A percentile compares a stretch with the other conserved stretches of the same genome.
phyloP scores from a whole-genome alignment of 2,797 vertebrate genomes.

The Poecilia gillii region DNA sequence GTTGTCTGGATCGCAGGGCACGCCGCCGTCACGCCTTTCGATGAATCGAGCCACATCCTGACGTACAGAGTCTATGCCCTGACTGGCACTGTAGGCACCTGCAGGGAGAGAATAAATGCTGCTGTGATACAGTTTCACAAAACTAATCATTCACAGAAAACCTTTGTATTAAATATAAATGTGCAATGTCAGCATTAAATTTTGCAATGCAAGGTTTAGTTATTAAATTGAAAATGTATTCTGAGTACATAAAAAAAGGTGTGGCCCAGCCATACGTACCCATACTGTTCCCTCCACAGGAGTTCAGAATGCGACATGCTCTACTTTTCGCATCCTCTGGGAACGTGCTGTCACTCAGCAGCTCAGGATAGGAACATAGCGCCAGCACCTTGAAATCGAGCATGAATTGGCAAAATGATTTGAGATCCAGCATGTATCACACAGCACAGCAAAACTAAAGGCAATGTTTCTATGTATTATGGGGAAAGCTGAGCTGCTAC shows the following conservation, averaged over 20 bases:
- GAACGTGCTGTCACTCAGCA: slow-evolving; percentile 82
- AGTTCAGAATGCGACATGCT: slow-evolving; percentile 84
- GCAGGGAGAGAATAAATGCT: slow-evolving; percentile 17
- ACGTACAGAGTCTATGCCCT: slow-evolving; percentile 86
- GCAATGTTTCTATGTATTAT: background rate
- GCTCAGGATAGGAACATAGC: slow-evolving; percentile 86
- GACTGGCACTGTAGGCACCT: slow-evolving; percentile 91
- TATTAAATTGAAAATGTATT: background rate
- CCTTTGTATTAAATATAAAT: background rate
- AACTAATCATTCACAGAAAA: background rate
- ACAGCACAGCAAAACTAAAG: background rate
- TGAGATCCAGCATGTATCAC: slow-evolving; percentile 9
- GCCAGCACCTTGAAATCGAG: slow-evolving; percentile 84
- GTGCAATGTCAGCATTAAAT: background rate
- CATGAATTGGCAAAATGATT: slow-evolving; percentile 11
- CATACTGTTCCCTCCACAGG: slow-evolving; percentile 86
- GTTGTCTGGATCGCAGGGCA: slow-evolving; percentile 83
- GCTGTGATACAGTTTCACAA: background rate
- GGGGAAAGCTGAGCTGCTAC: slow-evolving; percentile 21
- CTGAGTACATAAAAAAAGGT: background rate
- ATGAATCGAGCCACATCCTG: slow-evolving; percentile 88
- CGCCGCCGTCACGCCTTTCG: slow-evolving; percentile 85
- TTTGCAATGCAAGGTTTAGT: background rate
- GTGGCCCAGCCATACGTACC: slow-evolving; percentile 75
- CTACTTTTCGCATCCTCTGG: slow-evolving; percentile 87